Evolutionary conservation across 1,140 invertebrate species (phyloP), one percentile per base, ranked within the genome.

Genomic region (Colletes gigas): DNA sequence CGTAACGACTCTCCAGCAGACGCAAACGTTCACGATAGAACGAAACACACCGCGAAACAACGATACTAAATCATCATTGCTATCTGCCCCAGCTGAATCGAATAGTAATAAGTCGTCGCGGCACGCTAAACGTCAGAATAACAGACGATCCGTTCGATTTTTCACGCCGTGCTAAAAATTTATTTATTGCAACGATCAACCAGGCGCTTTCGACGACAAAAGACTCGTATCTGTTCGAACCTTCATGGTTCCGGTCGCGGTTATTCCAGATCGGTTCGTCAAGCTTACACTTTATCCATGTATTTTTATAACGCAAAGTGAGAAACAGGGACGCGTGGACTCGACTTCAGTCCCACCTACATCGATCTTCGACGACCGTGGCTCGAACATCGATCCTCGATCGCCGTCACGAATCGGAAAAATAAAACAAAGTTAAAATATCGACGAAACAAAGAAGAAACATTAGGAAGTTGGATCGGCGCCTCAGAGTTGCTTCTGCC

Each of bases 301-400:
- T 81, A 81, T 81, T 78, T 81, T 71, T 81, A 78, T 81, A 81
- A 65, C 59, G 59, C 66, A 55, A 77, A 68, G 50, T 19, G 65
- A 47, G 7, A 60, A 66, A 66, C 8, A 47, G 30, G 68, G n/a
- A n/a, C 4, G 69, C 10, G n/a, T 10, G 15, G 55, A 59, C 44
- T 47, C n/a, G 41, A 39, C 15, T 52, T 50, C 21, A 44, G n/a
- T 75, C 60, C 30, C 41, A 47, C 15, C 19, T 66, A 39, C 44
- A n/a, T 50, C 10, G 44, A 15, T 60, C 44, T 44, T 30, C 66
- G 44, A 41, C 21, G 17, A 39, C 30, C 30, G 66, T n/a, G 59
- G n/a, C 54, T 41, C 14, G 1, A 57, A 15, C 8, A 14, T 8
- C 47, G 21, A 6, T 47, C 41, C 66, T 68, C 39, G 12, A 15